Evolutionary conservation across 2,888 invertebrate genomes (phyloP), one percentile per base, ranked within the genome.

Genomic region (Polyploca ridens): DNA sequence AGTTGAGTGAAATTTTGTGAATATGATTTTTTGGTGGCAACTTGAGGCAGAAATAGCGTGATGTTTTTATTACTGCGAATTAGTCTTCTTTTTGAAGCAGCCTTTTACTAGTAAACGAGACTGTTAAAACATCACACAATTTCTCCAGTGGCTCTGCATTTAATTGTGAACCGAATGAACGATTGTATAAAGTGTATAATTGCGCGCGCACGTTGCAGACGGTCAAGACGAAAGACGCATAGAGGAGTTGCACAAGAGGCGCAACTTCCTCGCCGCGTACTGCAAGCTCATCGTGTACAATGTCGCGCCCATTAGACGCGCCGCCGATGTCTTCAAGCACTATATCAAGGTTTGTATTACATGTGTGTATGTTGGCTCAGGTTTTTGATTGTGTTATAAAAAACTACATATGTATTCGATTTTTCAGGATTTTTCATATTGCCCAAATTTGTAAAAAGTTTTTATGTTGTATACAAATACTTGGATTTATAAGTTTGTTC

Each of bases 241-340:
- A 82, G 99, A 99, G 94, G 98, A 99, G 85, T 94, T 99, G 58
- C 99, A 99, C 94, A 99, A 99, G 90, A 96, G 99, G 66, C 95
- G 99, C 74, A 99, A 99, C 90, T 98, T 99, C 89, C 94, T 99
- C 70, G 99, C 99, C 1, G 98, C 98, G 27, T 99, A 98, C 91
- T 99, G 99, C 94, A 99, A 99, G 93, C 95, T 99, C 62, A 97
- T 99, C 78, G 98, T 99, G 63, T 99, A 99, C 94, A 99, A 99
- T 88, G 98, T 99, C 75, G 96, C 99, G 89, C 98, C 98, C 38
- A 98, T 99, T 1, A 96, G 97, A 84, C 96, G 97, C 77, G 99
- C 98, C 14, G 97, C 99, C 0, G 98, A 98, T 86, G 97, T 99
- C 66, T 99, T 99, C 91, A 98, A 99, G 88, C 98, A 99, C 88